A percentile compares a stretch with the other conserved stretches of the same genome.
Evolutionary conservation across 2,113 vertebrate species (phyloP).

Genomic region (Butastur rufipennis): DNA sequence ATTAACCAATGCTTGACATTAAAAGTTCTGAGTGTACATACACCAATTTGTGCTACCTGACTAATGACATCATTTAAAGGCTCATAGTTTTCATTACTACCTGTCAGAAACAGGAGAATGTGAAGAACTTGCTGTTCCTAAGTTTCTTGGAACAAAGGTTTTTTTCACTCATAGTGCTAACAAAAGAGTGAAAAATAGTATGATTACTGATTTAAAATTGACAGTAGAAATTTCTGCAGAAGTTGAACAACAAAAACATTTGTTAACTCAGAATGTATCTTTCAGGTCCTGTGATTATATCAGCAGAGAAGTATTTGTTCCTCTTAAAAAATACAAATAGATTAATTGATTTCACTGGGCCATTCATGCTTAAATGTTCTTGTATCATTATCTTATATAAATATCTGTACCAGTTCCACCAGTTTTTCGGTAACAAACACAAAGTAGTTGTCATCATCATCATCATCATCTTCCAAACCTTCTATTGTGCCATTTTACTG

Average conservation of each 20-base stretch:
- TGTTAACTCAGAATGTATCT: background rate
- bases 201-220: background rate
- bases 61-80: background rate
- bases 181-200: background rate
- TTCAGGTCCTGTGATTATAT: background rate
- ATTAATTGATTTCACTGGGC: background rate
- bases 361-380: background rate
- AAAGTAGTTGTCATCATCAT: background rate
- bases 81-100: background rate
- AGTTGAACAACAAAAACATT: background rate
- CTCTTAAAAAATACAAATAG: background rate
- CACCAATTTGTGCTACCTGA: background rate
- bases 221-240: background rate
- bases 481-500: background rate
- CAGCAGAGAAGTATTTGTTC: background rate
- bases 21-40: background rate
- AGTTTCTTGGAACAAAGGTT: background rate
- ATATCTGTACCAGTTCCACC: background rate
- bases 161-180: background rate
- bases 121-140: background rate
- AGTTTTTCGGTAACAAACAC: background rate
- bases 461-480: background rate
- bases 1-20: background rate
- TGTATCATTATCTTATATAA: background rate
- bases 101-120: background rate